phyloP scores from a whole-genome alignment of 1,140 invertebrate genomes.

The Procambarus virginalis region DNA sequence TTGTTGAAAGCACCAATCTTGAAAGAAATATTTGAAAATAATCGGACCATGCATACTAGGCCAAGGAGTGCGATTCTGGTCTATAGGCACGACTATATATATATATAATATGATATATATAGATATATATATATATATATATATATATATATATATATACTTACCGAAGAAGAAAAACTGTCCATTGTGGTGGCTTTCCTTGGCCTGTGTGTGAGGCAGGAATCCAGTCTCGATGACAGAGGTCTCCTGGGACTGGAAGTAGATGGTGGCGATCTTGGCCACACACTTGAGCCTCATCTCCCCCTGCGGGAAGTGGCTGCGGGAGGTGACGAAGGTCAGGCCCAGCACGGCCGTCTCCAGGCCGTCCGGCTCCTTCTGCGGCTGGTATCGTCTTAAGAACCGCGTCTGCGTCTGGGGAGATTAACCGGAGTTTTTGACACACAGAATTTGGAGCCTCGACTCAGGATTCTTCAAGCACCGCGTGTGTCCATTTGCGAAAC shows the following conservation, averaged over 20 bases:
- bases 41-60: too few relatives aligned
- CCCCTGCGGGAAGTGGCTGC: constrained; percentile 48
- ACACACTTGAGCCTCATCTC: constrained; percentile 56
- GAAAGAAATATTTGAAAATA: too few relatives aligned
- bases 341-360: constrained; percentile 66
- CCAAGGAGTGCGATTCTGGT: too few relatives aligned
- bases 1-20: too few relatives aligned
- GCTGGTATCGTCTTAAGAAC: too few relatives aligned
- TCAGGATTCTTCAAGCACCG: too few relatives aligned
- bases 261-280: constrained; percentile 48
- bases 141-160: not conserved
- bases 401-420: too few relatives aligned
- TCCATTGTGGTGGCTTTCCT: constrained; percentile 9
- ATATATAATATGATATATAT: too few relatives aligned
- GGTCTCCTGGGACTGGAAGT: constrained; percentile 53
- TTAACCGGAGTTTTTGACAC: not conserved
- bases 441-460: too few relatives aligned
- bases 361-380: constrained; percentile 38
- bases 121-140: too few relatives aligned
- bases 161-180: not conserved
- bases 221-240: constrained; percentile 18
- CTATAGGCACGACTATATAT: too few relatives aligned
- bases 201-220: constrained; percentile 29
- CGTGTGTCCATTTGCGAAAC: too few relatives aligned
- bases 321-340: constrained; percentile 48